Conservation (phyloP, 2,888 invertebrate genomes). For the Diploptera punctata region DNA sequence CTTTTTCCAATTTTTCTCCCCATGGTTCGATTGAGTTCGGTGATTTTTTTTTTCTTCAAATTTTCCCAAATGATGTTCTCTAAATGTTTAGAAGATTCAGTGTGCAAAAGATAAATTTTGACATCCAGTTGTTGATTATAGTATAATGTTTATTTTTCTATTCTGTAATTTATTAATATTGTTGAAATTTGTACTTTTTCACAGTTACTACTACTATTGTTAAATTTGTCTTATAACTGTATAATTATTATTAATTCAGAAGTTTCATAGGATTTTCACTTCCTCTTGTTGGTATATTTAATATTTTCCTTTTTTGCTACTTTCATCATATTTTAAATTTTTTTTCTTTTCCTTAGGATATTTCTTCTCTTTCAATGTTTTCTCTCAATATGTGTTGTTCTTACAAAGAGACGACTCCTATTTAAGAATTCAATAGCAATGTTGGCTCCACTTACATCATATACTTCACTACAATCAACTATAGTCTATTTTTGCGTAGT, state of each 20-base stretch:
- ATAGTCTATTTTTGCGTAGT: background rate
- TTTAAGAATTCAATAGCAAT: constrained; percentile 7
- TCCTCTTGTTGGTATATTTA: background rate
- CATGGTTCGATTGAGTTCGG: too few species aligned
- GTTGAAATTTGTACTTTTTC: background rate
- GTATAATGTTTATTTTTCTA: too few species aligned
- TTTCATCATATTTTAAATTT: background rate
- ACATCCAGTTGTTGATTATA: too few species aligned
- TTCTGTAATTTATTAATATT: too few species aligned
- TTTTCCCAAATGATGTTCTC: too few species aligned
- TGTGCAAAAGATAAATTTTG: too few species aligned
- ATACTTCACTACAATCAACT: background rate
- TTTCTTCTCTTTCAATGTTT: background rate
- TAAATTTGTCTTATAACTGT: too few species aligned
- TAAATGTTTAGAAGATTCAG: too few species aligned
- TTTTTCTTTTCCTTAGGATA: background rate
- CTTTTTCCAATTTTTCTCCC: too few species aligned
- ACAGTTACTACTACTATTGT: background rate
- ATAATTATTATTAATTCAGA: too few species aligned
- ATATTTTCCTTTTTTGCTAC: background rate
- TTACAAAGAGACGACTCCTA: background rate
- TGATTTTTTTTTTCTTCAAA: too few species aligned
- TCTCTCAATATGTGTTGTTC: background rate
- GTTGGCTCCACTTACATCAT: background rate
- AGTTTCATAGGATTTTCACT: too few species aligned